Base-by-base conservation (phyloP, 2,888 invertebrate species). In the Alcis repandata region DNA sequence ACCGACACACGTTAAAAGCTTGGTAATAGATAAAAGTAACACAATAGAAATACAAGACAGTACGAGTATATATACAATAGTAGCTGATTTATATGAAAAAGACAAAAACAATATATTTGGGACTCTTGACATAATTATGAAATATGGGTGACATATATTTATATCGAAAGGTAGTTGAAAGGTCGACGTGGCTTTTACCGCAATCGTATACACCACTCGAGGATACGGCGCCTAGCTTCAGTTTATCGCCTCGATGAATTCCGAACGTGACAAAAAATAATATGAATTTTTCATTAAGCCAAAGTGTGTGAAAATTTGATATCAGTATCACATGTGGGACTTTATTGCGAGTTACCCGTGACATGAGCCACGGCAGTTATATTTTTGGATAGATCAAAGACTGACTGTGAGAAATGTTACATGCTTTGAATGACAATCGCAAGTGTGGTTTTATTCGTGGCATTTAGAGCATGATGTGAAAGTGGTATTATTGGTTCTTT, bases 271-370 rank as follows among this genome's bases (percentile, higher is more conserved):
- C 54, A 46, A 68, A 57, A 65, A 62, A 68, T 48, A 61, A 19
- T 40, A 61, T 67, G 61, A 69, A 65, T 71, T 53, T 71, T 68
- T 69, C 66, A 68, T 67, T 46, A 40, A 19, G 38, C 40, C n/a
- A 56, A 59, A 59, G 49, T 64, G 69, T 51, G 45, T 48, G 48
- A 45, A 13, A 57, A 46, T 52, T 51, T 57, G 27, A 57, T 52
- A 60, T 41, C 60, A 49, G 48, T 52, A 38, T 46, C 20, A 43
- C 59, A 57, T 20, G 59, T 51, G 56, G 51, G 27, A 56, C 33
- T 59, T 51, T 41, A 45, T 60, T 60, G 56, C 6, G 45, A 60
- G 51, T 11, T 22, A 41, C 54, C 32, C 41, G 45, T 49, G 59
- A 27, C 45, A 20, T 19, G 51, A 11, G 54, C 17, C 38, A 41